Evolutionary conservation across 2,113 vertebrate genomes (phyloP).

Genomic region (Oncorhynchus clarkii): DNA sequence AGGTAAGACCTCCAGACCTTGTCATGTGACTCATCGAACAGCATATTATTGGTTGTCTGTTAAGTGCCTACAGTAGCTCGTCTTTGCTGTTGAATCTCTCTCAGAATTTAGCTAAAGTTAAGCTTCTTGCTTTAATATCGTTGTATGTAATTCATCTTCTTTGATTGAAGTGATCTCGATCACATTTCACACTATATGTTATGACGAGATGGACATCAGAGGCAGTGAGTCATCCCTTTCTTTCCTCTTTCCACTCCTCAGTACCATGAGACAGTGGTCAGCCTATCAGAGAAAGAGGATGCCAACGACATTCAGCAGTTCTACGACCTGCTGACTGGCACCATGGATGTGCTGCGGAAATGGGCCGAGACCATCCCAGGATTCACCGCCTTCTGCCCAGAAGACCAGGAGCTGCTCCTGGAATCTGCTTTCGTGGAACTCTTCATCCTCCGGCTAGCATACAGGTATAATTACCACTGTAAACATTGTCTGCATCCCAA

Average conservation of each 20-base stretch:
- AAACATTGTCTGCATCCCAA: too few relatives aligned
- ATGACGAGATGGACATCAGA: neutral
- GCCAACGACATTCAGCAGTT: constrained; percentile 87
- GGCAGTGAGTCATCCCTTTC: neutral
- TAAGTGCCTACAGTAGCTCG: neutral
- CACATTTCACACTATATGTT: neutral
- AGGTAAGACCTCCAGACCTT: constrained; percentile 68
- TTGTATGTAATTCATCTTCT: too few relatives aligned
- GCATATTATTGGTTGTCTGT: neutral
- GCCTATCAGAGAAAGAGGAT: constrained; percentile 84
- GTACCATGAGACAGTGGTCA: constrained; percentile 82
- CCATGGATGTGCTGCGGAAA: constrained; percentile 87
- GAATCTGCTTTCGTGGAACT: constrained; percentile 92
- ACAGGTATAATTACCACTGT: constrained; percentile 72
- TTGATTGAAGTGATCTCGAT: neutral
- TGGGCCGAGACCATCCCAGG: constrained; percentile 91
- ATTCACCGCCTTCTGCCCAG: constrained; percentile 78
- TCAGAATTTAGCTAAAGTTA: neutral
- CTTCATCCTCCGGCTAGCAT: constrained; percentile 90
- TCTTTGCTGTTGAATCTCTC: neutral
- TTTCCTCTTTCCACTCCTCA: constrained; percentile 40
- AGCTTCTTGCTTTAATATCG: neutral
- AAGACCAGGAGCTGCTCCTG: constrained; percentile 88
- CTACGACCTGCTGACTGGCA: constrained; percentile 84
- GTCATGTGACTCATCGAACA: neutral